Base-by-base conservation (phyloP, 2,797 vertebrate genomes). In the Tympanoctomys barrerae region DNA sequence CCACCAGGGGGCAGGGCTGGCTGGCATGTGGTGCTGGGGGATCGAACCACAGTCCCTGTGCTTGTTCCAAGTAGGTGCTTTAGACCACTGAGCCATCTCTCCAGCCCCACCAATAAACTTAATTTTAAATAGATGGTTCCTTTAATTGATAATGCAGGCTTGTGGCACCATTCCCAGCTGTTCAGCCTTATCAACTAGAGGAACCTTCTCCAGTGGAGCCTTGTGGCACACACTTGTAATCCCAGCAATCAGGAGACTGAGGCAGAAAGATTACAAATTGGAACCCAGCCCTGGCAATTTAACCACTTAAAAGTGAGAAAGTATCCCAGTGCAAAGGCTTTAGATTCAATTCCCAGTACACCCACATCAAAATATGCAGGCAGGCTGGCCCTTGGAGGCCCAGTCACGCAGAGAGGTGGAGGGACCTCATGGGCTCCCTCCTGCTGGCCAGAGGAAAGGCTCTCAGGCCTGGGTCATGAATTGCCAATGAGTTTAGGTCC, bases 381-480 rank as follows among this genome's bases (percentile, higher is more conserved):
- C 42, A 3, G 46, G 21, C 33, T 12, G 0, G 59, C 31, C 31
- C 16, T 19, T 7, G 62, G 66, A 31, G 49, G 61, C 1, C 0
- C 28, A 52, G 52, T 62, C 28, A 49, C 18, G 24, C 19, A 26
- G 52, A 42, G 46, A 19, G 36, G 14, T 7, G 7, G 78, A 0
- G 31, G 36, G 7, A 22, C 18, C n/a, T 59, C 11, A 0, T 0
- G 1, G 11, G 7, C 24, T 8, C 66, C 31, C 36, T 7, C 26
- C 18, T 7, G 10, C 3, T 4, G 28, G 19, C 39, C 33, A 2
- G 33, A 5, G n/a, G 52, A 9, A 24, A 39, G 62, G 26, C 64
- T 79, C 33, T 81, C 68, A 36, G 85, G 80, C 71, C 9, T 16
- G 62, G 92, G n/a, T 1, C 16, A 7, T 2, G 61, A 86, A 62